phyloP scores from a whole-genome alignment of 2,888 invertebrate species.

The Exocentrus adspersus region DNA sequence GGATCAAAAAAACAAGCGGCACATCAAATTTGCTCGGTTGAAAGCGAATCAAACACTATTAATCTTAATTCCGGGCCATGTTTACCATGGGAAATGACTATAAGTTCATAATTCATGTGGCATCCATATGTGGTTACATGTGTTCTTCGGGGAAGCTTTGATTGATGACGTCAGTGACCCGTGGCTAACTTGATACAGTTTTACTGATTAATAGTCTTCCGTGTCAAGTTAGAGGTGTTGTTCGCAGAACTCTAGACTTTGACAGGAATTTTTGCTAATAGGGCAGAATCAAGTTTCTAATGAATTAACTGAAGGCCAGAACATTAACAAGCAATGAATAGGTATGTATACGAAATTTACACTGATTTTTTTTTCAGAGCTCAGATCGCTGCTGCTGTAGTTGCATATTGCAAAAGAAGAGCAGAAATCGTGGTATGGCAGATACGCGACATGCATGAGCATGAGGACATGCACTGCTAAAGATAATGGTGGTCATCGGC shows the following conservation, averaged over 20 bases:
- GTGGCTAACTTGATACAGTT: conserved; percentile 50
- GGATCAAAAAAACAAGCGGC: no score
- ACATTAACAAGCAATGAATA: no score
- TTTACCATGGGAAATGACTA: conserved; percentile 36
- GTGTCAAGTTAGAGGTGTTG: conserved; percentile 32
- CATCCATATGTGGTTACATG: conserved; percentile 51
- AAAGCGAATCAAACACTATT: conserved; percentile 14
- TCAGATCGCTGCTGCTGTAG: background rate
- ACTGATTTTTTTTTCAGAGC: background rate
- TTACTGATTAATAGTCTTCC: conserved; percentile 38
- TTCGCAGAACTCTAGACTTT: conserved; percentile 6
- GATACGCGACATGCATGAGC: conserved; percentile 41
- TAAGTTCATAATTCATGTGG: conserved; percentile 47
- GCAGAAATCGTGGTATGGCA: conserved; percentile 29
- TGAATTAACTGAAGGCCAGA: no score
- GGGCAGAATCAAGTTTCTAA: no score
- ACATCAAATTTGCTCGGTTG: background rate
- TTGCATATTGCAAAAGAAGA: conserved; percentile 33
- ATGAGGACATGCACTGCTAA: conserved; percentile 42
- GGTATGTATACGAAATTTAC: no score
- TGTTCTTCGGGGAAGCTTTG: conserved; percentile 48
- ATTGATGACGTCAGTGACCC: conserved; percentile 59
- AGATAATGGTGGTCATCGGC: conserved; percentile 45
- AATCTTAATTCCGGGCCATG: conserved; percentile 5
- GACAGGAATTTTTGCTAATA: no score